These are phyloP conservation scores for Furcula furcula DNA, from an alignment of 2,888 invertebrate genomes.

Conservation along the genomic window DNA sequence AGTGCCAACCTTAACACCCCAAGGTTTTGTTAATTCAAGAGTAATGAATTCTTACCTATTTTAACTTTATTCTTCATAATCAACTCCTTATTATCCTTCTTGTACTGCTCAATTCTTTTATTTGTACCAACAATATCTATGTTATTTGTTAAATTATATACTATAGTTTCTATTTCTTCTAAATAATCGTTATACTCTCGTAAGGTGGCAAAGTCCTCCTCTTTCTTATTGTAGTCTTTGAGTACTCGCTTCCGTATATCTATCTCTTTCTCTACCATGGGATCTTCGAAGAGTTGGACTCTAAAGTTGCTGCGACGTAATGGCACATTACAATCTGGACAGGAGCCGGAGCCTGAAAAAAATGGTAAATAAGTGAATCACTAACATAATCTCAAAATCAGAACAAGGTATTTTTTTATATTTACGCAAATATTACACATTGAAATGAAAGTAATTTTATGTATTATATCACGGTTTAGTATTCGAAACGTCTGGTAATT, in stretches of 20 bases:
- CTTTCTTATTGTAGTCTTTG: conserved; percentile 96
- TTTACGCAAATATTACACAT: too few relatives aligned
- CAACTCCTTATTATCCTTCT: conserved; percentile 92
- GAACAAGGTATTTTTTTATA: too few relatives aligned
- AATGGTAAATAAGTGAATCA: too few relatives aligned
- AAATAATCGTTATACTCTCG: conserved; percentile 97
- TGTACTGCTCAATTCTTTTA: conserved; percentile 94
- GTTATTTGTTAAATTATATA: conserved; percentile 94
- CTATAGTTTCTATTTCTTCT: conserved; percentile 95
- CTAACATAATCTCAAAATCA: too few relatives aligned
- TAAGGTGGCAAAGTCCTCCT: conserved; percentile 93
- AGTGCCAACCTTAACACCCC: too few relatives aligned
- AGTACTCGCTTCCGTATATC: conserved; percentile 95
- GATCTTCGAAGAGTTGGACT: conserved; percentile 97
- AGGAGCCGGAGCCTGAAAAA: conserved; percentile 94
- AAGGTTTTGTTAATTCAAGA: too few relatives aligned
- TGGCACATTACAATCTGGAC: conserved; percentile 96
- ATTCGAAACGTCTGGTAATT: too few relatives aligned
- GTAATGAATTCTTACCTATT: conserved; percentile 78
- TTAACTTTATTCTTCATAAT: conserved; percentile 91
- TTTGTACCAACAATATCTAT: conserved; percentile 94
- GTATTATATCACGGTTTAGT: too few relatives aligned
- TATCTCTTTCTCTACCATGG: conserved; percentile 98
- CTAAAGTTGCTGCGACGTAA: conserved; percentile 94
- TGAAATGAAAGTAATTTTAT: too few relatives aligned